phyloP scores from a whole-genome alignment of 2,113 vertebrate species.

The Clarias batrachus region DNA sequence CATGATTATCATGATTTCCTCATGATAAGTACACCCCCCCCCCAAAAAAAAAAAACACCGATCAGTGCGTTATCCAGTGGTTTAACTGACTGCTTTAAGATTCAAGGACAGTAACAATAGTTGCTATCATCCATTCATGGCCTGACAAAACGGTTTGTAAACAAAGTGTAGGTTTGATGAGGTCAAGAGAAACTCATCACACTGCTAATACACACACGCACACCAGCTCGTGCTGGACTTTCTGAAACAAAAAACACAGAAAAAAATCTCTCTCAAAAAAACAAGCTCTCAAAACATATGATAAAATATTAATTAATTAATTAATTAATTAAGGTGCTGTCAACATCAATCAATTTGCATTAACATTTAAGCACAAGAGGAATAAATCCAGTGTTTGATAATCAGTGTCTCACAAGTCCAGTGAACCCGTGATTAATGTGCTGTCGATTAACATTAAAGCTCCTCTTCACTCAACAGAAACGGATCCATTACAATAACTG shows the following conservation, averaged over 20 bases:
- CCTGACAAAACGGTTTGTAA: slow-evolving; percentile 11
- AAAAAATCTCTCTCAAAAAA: neutral
- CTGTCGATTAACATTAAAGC: slow-evolving; percentile 9
- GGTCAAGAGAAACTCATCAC: slow-evolving; percentile 20
- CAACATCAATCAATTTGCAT: neutral
- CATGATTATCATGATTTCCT: neutral
- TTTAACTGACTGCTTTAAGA: slow-evolving; percentile 23
- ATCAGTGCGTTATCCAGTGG: neutral
- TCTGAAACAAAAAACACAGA: neutral
- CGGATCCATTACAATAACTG: slow-evolving; percentile 1
- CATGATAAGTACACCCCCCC: too few relatives aligned
- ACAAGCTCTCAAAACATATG: neutral
- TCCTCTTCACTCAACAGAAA: neutral
- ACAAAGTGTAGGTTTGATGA: slow-evolving; percentile 19
- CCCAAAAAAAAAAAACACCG: too few relatives aligned
- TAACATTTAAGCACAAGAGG: neutral
- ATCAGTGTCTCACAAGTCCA: neutral
- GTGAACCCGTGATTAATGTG: slow-evolving; percentile 13
- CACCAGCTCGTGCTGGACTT: neutral
- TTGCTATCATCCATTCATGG: neutral
- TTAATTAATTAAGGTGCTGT: neutral
- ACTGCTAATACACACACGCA: slow-evolving; percentile 23
- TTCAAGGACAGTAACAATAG: slow-evolving; percentile 17
- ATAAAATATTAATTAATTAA: neutral
- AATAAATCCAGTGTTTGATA: neutral